These are phyloP conservation scores for Scyliorhinus canicula DNA, from an alignment of 2,797 vertebrate species.

Conservation along the genomic window DNA sequence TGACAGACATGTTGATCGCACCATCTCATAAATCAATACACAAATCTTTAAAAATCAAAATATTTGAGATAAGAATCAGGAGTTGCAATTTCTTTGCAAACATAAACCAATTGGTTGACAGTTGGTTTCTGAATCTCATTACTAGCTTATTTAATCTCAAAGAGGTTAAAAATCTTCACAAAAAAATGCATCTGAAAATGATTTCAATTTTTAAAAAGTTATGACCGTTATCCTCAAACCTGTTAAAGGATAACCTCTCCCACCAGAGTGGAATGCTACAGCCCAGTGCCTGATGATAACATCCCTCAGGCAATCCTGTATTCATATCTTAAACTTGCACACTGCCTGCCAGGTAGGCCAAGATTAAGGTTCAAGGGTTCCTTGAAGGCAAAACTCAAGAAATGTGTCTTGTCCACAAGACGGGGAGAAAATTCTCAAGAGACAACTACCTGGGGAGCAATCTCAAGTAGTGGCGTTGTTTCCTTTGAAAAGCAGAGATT, in stretches of 20 bases:
- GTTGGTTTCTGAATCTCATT: not conserved
- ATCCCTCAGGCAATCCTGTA: not conserved
- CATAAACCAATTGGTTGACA: not conserved
- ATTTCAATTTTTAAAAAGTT: not conserved
- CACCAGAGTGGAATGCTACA: not conserved
- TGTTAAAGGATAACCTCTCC: not conserved
- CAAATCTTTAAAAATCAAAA: not conserved
- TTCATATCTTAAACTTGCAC: not conserved
- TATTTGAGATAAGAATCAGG: not conserved
- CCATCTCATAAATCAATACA: not conserved
- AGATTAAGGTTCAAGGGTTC: not conserved
- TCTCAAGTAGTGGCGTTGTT: not conserved
- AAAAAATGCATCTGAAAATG: not conserved
- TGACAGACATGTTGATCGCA: not conserved
- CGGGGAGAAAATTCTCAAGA: not conserved
- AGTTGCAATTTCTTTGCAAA: not conserved
- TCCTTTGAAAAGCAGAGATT: not conserved
- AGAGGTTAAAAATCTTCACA: not conserved
- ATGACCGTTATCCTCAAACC: too few species aligned
- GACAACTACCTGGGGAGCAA: not conserved
- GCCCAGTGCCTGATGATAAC: not conserved
- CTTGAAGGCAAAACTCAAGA: not conserved
- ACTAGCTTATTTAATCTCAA: not conserved
- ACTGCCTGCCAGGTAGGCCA: not conserved
- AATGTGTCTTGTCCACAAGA: not conserved